These are phyloP conservation scores for Liasis olivaceus DNA, from an alignment of 2,797 vertebrate species.

Conservation along the genomic window DNA sequence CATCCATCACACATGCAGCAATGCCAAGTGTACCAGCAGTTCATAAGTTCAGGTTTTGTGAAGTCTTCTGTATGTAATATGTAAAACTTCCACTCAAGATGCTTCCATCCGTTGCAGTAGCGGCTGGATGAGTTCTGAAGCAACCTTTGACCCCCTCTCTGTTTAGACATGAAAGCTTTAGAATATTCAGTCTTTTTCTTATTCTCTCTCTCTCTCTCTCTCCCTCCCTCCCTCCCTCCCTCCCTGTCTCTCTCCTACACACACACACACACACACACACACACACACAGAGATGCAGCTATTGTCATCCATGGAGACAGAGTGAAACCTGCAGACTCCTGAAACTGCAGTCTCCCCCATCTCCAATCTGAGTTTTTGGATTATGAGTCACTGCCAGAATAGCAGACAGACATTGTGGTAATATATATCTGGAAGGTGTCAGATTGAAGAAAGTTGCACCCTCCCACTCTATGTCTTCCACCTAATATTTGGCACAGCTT, in stretches of 20 bases:
- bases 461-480: not conserved
- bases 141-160: not conserved
- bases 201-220: not conserved
- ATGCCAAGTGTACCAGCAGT: not conserved
- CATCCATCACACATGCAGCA: not conserved
- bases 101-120: not conserved
- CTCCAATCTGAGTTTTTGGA: not conserved
- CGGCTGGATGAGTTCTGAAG: not conserved
- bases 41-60: not conserved
- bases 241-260: not conserved
- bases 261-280: not conserved
- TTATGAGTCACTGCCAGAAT: not conserved
- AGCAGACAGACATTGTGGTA: not conserved
- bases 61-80: not conserved
- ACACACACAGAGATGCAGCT: not conserved
- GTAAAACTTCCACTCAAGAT: not conserved
- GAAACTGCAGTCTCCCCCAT: not conserved
- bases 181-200: not conserved
- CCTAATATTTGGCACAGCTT: not conserved
- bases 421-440: not conserved
- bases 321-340: not conserved
- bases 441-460: not conserved
- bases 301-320: not conserved
- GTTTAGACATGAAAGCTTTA: not conserved
- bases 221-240: not conserved